These are phyloP conservation scores for Halocaridina rubra DNA, from an alignment of 2,888 invertebrate genomes.

Conservation along the genomic window DNA sequence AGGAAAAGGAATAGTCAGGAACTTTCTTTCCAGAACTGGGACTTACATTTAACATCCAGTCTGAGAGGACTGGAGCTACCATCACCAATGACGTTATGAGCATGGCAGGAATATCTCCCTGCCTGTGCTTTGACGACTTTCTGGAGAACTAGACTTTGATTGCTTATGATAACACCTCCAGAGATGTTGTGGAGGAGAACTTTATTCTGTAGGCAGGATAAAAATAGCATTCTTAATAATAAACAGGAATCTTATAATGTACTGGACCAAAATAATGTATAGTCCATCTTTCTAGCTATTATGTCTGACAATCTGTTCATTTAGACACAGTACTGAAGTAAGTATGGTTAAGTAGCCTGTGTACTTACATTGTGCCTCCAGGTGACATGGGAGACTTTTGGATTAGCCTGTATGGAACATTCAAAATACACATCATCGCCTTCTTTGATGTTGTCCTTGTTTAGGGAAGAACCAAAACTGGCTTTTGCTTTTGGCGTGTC, in stretches of 20 bases:
- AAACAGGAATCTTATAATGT: no score
- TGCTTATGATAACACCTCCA: slow-evolving; percentile 87
- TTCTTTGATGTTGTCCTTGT: slow-evolving; percentile 53
- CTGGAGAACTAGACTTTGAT: slow-evolving; percentile 83
- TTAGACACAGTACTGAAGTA: no score
- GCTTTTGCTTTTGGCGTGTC: slow-evolving; percentile 24
- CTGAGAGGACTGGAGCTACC: slow-evolving; percentile 84
- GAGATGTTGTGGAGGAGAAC: slow-evolving; percentile 84
- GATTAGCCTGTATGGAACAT: slow-evolving; percentile 54
- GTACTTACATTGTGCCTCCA: slow-evolving; percentile 57
- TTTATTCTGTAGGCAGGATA: slow-evolving; percentile 24
- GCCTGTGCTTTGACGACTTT: slow-evolving; percentile 79
- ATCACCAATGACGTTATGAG: slow-evolving; percentile 91
- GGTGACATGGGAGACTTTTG: slow-evolving; percentile 33
- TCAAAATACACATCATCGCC: slow-evolving; percentile 61
- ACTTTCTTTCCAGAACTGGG: no score
- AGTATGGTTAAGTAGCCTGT: no score
- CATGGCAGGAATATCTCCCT: slow-evolving; percentile 88
- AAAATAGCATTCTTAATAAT: no score
- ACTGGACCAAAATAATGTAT: no score
- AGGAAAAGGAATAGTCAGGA: no score
- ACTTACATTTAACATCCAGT: slow-evolving; percentile 92
- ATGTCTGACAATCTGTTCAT: no score
- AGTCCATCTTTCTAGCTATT: no score
- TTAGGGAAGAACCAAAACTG: slow-evolving; percentile 53